phyloP scores from a whole-genome alignment of 2,113 vertebrate genomes.

The Thalassoma bifasciatum region DNA sequence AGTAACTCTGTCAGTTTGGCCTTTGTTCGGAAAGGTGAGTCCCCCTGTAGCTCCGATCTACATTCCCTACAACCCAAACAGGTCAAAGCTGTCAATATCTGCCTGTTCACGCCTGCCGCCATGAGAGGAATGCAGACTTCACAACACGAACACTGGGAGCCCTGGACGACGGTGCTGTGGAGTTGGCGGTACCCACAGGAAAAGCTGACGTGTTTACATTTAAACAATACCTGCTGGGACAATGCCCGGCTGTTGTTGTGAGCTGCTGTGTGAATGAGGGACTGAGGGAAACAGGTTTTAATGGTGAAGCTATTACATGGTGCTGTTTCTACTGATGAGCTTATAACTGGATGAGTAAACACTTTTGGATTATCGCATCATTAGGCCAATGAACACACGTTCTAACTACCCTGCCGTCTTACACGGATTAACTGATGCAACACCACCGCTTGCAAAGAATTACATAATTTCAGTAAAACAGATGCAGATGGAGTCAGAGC shows the following conservation, averaged over 20 bases:
- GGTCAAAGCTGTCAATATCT: slow-evolving; percentile 42
- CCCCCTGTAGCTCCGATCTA: slow-evolving; percentile 19
- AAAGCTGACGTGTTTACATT: slow-evolving; percentile 70
- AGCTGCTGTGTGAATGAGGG: slow-evolving; percentile 8
- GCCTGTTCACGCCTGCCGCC: slow-evolving; percentile 52
- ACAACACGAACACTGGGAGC: slow-evolving; percentile 16
- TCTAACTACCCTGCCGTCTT: too few relatives aligned
- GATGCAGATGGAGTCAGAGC: too few relatives aligned
- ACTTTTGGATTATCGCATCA: slow-evolving; percentile 5
- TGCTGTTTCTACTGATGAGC: slow-evolving; percentile 2
- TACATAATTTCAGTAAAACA: too few relatives aligned
- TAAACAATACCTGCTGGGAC: slow-evolving; percentile 56
- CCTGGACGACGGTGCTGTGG: slow-evolving; percentile 11
- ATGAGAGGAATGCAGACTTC: slow-evolving; percentile 49
- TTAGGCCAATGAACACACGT: slow-evolving; percentile 6
- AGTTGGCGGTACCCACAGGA: slow-evolving; percentile 49
- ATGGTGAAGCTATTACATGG: slow-evolving; percentile 2
- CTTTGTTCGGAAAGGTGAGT: slow-evolving; percentile 24
- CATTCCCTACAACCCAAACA: slow-evolving; percentile 27
- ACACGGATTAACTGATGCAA: too few relatives aligned
- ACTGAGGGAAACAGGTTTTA: too few relatives aligned
- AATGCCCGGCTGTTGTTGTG: slow-evolving; percentile 51
- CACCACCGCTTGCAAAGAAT: too few relatives aligned
- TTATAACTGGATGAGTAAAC: slow-evolving; percentile 34
- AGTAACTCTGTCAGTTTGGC: too few relatives aligned